Percentiles rank a stretch among this genome's conserved stretches.
These are phyloP conservation scores for Noctua pronuba DNA, from an alignment of 2,888 invertebrate species.

Conservation along the genomic window DNA sequence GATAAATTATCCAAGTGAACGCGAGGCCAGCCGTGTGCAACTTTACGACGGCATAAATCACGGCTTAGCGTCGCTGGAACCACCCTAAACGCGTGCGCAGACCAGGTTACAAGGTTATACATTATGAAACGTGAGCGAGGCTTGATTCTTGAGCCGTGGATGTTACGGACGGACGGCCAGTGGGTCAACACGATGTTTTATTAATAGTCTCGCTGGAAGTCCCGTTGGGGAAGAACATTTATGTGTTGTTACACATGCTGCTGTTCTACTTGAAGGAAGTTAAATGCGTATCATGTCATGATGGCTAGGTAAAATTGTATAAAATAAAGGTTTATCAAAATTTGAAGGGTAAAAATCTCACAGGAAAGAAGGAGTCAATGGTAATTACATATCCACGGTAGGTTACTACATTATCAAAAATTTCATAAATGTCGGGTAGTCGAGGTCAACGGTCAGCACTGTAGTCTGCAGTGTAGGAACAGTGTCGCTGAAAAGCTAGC, in stretches of 20 bases:
- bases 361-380: neutral
- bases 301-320: neutral
- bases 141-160: conserved; percentile 67
- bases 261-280: neutral
- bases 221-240: conserved; percentile 41
- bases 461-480: neutral
- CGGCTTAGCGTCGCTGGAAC: conserved; percentile 79
- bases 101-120: conserved; percentile 72
- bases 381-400: neutral
- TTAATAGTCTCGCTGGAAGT: conserved; percentile 50
- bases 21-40: conserved; percentile 86
- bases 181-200: conserved; percentile 68
- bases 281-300: no score
- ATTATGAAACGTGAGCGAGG: conserved; percentile 70
- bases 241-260: conserved; percentile 7
- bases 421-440: neutral
- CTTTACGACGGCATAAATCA: conserved; percentile 88
- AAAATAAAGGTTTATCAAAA: neutral
- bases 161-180: conserved; percentile 62
- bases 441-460: neutral
- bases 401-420: neutral
- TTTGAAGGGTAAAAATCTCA: neutral
- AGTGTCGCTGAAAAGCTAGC: neutral
- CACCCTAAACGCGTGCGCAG: conserved; percentile 73
- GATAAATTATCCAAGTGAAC: conserved; percentile 89